A percentile compares a stretch with the other conserved stretches of the same genome.
Evolutionary conservation across 2,113 vertebrate species (phyloP).

Genomic region (Gila orcuttii): DNA sequence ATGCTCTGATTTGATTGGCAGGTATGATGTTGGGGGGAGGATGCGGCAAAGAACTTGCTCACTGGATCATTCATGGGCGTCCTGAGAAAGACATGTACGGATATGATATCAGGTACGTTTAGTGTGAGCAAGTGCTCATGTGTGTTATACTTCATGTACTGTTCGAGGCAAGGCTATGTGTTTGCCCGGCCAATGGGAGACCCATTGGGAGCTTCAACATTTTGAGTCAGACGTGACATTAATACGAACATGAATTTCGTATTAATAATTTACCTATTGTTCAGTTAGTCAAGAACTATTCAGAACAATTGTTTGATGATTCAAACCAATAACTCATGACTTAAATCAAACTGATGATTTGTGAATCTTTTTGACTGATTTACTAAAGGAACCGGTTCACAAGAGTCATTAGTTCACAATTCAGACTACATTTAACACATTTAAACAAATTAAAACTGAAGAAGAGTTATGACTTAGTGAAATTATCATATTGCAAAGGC

Average conservation of each 20-base stretch:
- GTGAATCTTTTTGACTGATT: neutral
- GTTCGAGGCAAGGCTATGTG: neutral
- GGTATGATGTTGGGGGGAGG: slow-evolving; percentile 98
- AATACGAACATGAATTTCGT: too few species aligned
- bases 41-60: slow-evolving; percentile 91
- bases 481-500: neutral
- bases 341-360: neutral
- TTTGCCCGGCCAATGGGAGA: neutral
- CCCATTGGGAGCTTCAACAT: neutral
- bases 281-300: neutral
- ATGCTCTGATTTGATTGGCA: slow-evolving; percentile 39
- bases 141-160: neutral
- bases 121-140: neutral
- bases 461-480: neutral
- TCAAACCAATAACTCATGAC: neutral
- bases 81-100: slow-evolving; percentile 97
- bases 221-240: neutral
- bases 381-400: neutral
- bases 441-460: neutral
- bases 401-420: neutral
- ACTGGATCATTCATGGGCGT: slow-evolving; percentile 89
- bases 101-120: slow-evolving; percentile 89
- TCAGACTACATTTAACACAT: neutral
- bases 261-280: neutral
- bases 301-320: neutral